Conservation (phyloP, 2,888 invertebrate genomes). For the Ctena decussata region DNA sequence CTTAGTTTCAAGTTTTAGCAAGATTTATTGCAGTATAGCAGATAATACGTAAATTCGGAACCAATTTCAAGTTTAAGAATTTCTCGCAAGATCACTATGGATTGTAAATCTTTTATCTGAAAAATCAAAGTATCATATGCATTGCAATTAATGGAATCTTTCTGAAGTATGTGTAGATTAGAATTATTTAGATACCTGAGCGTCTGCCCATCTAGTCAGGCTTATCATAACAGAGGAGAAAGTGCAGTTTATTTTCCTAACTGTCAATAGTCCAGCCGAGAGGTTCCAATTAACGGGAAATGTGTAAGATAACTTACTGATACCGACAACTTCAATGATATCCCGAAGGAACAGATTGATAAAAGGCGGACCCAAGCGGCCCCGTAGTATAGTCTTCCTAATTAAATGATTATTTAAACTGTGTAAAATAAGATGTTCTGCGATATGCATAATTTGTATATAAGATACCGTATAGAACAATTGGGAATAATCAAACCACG, state of each 20-base stretch:
- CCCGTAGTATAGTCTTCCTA: conserved; percentile 43
- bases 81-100: not conserved
- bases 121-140: not conserved
- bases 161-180: not conserved
- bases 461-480: not conserved
- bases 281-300: conserved; percentile 46
- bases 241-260: conserved; percentile 46
- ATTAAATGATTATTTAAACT: conserved; percentile 67
- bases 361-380: conserved; percentile 56
- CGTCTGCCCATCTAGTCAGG: not conserved
- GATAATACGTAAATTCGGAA: too few relatives aligned
- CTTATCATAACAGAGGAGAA: not conserved
- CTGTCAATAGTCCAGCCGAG: conserved; percentile 47
- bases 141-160: conserved; percentile 10
- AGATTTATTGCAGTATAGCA: too few relatives aligned
- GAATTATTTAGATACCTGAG: conserved; percentile 7
- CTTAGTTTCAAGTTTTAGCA: too few relatives aligned
- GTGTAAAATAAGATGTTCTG: conserved; percentile 36
- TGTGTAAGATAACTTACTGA: not conserved
- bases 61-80: too few relatives aligned
- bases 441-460: conserved; percentile 10
- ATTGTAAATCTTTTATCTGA: not conserved
- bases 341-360: conserved; percentile 49
- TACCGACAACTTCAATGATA: conserved; percentile 16
- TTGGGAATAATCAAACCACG: conserved; percentile 2